These are phyloP conservation scores for Plusia festucae DNA, from an alignment of 2,888 invertebrate species.

Conservation along the genomic window DNA sequence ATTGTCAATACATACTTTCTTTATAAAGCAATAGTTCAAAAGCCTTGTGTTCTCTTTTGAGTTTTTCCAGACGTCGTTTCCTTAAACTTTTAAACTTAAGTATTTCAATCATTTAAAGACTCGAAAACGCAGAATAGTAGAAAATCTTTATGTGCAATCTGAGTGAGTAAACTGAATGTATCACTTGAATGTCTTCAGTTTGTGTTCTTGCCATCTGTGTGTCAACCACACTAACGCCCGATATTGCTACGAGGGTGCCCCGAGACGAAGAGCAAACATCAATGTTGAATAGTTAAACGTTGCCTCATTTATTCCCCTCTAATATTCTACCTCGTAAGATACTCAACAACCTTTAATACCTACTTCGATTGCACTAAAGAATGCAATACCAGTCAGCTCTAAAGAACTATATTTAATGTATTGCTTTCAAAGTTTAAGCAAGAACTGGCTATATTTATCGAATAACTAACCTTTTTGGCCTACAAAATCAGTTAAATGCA, in stretches of 20 bases:
- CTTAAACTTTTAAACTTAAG: no score
- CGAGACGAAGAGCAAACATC: conserved; percentile 14
- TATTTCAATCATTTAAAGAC: no score
- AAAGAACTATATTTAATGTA: background rate
- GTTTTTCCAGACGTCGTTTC: no score
- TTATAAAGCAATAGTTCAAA: background rate
- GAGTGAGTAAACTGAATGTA: background rate
- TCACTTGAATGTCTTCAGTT: no score
- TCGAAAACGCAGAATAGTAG: no score
- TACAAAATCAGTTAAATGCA: conserved; percentile 25
- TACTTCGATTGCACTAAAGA: conserved; percentile 3
- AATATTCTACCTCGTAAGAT: background rate
- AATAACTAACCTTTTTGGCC: conserved; percentile 20
- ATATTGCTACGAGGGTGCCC: conserved; percentile 7
- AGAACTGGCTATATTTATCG: conserved; percentile 12
- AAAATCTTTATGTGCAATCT: conserved; percentile 2
- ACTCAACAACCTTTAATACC: background rate
- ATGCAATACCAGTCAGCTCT: background rate
- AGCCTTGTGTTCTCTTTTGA: background rate
- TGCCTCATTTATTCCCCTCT: background rate
- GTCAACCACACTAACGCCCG: conserved; percentile 5
- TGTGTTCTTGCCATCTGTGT: conserved; percentile 23
- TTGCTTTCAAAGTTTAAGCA: background rate
- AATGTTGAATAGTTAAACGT: conserved; percentile 6
- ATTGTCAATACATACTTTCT: conserved; percentile 5